Evolutionary conservation across 92 coral and sea anemone genomes (phyloP).

Genomic region (Phymanthus crucifer): DNA sequence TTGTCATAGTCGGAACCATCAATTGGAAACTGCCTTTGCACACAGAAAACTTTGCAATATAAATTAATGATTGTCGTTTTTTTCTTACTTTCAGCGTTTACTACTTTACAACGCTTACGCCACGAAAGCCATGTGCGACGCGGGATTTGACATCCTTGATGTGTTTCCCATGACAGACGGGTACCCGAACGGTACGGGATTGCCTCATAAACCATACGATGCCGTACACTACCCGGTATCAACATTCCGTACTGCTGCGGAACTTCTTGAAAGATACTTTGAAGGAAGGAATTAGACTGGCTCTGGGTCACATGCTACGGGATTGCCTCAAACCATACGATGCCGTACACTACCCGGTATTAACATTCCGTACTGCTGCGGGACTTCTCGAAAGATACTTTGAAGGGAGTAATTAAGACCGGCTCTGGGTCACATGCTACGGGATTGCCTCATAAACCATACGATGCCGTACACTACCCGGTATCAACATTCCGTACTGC

Average conservation of each 20-base stretch:
- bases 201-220: conserved; percentile 76
- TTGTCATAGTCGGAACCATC: too few species aligned
- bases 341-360: conserved; percentile 66
- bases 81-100: conserved; percentile 55
- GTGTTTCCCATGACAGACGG: conserved; percentile 82
- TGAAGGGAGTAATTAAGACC: neutral
- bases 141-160: conserved; percentile 71
- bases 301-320: conserved; percentile 70
- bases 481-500: conserved; percentile 56
- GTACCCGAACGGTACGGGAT: conserved; percentile 77
- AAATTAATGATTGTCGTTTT: neutral
- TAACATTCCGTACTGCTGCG: conserved; percentile 44
- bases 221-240: conserved; percentile 70
- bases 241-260: conserved; percentile 58
- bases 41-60: neutral
- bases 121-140: conserved; percentile 75
- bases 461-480: conserved; percentile 79
- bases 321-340: conserved; percentile 76
- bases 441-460: conserved; percentile 77
- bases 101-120: conserved; percentile 82
- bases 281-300: neutral
- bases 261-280: conserved; percentile 61
- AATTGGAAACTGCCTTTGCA: too few species aligned
- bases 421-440: conserved; percentile 60
- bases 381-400: conserved; percentile 59